Evolutionary conservation across 2,797 vertebrate species (phyloP).

Genomic region (Myotis daubentonii): DNA sequence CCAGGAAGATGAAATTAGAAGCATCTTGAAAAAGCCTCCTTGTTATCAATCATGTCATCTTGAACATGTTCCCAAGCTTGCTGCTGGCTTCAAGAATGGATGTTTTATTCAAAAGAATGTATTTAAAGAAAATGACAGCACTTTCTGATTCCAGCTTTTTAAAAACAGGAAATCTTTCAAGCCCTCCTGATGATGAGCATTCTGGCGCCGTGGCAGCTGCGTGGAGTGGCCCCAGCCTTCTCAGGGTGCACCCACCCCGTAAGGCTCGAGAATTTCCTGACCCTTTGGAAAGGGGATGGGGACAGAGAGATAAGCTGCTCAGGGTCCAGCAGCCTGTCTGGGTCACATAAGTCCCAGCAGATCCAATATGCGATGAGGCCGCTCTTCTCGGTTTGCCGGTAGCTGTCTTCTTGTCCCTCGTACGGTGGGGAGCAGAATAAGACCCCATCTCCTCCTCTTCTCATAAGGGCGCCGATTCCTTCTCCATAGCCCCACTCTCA

Average conservation of each 20-base stretch:
- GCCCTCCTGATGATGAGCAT: conserved; percentile 71
- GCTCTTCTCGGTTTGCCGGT: not conserved
- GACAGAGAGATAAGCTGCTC: not conserved
- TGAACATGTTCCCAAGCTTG: conserved; percentile 85
- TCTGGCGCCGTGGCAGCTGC: conserved; percentile 29
- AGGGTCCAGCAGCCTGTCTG: not conserved
- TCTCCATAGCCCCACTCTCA: not conserved
- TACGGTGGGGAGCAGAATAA: not conserved
- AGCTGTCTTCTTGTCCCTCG: not conserved
- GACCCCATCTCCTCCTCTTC: not conserved
- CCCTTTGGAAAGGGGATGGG: not conserved
- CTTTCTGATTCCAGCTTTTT: conserved; percentile 83
- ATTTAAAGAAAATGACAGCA: conserved; percentile 86
- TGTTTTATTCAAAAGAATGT: conserved; percentile 88
- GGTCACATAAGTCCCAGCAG: not conserved
- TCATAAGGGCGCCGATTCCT: not conserved
- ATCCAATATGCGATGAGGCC: not conserved
- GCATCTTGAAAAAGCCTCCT: conserved; percentile 85
- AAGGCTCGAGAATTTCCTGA: not conserved
- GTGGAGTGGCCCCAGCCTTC: not conserved
- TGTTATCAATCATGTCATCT: conserved; percentile 86
- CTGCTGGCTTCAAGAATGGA: conserved; percentile 84
- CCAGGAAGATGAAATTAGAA: conserved; percentile 84
- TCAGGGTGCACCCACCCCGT: not conserved
- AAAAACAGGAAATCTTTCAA: conserved; percentile 83